A percentile compares a stretch with the other conserved stretches of the same genome.
Evolutionary conservation across 1,140 invertebrate species (phyloP).

Genomic region (Diabrotica undecimpunctata): DNA sequence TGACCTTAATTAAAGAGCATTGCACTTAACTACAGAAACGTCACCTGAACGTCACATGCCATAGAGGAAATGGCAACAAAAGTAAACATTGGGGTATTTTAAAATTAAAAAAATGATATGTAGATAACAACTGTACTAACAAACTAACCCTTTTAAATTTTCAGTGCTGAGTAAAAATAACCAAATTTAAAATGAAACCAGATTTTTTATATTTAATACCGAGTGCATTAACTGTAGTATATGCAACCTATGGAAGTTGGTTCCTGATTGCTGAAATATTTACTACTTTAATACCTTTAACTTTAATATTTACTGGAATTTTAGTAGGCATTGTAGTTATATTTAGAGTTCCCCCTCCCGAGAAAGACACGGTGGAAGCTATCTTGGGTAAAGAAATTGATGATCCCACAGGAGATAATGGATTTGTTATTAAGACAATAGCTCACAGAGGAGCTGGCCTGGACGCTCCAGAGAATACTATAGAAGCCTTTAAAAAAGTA

Average conservation of each 20-base stretch:
- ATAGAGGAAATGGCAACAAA: too few species aligned
- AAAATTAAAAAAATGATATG: too few species aligned
- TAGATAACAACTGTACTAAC: too few species aligned
- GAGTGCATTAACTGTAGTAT: constrained; percentile 25
- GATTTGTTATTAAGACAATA: constrained; percentile 53
- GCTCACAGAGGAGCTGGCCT: constrained; percentile 66
- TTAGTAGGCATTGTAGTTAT: constrained; percentile 31
- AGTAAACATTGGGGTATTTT: too few species aligned
- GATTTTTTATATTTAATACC: constrained; percentile 24
- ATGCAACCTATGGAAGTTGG: constrained; percentile 26
- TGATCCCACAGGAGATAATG: constrained; percentile 34
- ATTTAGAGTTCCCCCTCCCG: constrained; percentile 44
- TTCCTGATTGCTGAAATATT: constrained; percentile 30
- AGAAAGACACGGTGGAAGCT: constrained; percentile 41
- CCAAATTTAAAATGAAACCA: constrained; percentile 16
- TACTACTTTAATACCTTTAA: constrained; percentile 36
- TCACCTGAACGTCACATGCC: too few species aligned
- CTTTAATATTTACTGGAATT: constrained; percentile 30
- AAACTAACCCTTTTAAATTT: too few species aligned
- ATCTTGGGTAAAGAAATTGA: constrained; percentile 49
- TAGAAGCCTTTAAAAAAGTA: constrained; percentile 66
- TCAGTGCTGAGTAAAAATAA: neutral
- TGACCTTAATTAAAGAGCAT: too few species aligned
- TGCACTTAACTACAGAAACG: too few species aligned
- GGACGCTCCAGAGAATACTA: constrained; percentile 72